A percentile compares a stretch with the other conserved stretches of the same genome.
Evolutionary conservation across 1,140 invertebrate species (phyloP).

Genomic region (Brachionus angularis): DNA sequence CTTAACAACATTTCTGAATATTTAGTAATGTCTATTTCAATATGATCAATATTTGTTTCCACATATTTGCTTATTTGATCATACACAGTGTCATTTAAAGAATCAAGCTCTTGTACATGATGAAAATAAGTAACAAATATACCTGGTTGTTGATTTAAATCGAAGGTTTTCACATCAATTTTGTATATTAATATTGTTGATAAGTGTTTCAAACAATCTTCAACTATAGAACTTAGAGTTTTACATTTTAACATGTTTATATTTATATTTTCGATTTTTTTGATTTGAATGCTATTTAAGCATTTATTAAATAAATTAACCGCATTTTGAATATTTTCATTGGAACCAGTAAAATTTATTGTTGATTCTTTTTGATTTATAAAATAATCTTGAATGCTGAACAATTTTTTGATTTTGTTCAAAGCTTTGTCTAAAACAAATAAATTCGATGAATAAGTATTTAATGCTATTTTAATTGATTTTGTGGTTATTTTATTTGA

Average conservation of each 20-base stretch:
- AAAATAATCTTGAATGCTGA: too few species aligned
- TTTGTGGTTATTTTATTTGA: too few species aligned
- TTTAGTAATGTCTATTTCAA: background rate
- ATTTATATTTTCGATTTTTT: conserved; percentile 1
- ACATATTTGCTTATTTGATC: background rate
- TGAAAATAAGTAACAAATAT: conserved; percentile 6
- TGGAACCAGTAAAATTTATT: background rate
- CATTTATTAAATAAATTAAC: background rate
- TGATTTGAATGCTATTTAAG: background rate
- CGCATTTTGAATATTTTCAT: background rate
- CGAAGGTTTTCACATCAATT: background rate
- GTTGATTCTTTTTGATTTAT: background rate
- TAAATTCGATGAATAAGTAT: too few species aligned
- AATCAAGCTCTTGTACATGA: conserved; percentile 1
- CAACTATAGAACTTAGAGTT: background rate
- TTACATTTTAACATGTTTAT: background rate
- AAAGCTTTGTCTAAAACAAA: too few species aligned
- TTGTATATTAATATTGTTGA: background rate
- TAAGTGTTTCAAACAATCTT: conserved; percentile 6
- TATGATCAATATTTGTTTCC: background rate
- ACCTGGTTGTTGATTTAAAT: background rate
- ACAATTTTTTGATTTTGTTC: too few species aligned
- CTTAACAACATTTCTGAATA: background rate
- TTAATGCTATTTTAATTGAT: too few species aligned
- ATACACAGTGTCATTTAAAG: background rate